Conservation (phyloP, 92 coral and sea anemone genomes). For the Epizoanthus illoricatus region DNA sequence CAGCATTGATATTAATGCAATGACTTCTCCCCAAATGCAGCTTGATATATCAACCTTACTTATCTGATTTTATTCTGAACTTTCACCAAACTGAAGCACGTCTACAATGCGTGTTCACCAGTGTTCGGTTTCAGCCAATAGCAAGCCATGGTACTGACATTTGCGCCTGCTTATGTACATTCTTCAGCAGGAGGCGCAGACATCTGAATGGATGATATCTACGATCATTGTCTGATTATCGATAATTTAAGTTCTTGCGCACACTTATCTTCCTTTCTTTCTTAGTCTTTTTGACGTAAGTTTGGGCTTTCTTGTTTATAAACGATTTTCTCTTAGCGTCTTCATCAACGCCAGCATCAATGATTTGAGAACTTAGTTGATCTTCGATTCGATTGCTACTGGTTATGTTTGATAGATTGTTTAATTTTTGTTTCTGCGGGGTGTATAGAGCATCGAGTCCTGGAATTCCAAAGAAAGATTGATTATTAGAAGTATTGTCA, state of each 20-base stretch:
- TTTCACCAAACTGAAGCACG: neutral
- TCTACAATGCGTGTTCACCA: too few species aligned
- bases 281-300: neutral
- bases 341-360: neutral
- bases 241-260: neutral
- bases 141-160: too few species aligned
- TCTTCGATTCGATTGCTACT: constrained; percentile 3
- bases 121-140: too few species aligned
- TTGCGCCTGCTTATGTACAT: neutral
- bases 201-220: neutral
- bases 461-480: constrained; percentile 20
- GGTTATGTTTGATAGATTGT: neutral
- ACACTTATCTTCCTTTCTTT: neutral
- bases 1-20: neutral
- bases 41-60: neutral
- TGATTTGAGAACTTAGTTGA: constrained; percentile 22
- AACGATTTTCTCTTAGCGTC: neutral
- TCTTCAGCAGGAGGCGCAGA: neutral
- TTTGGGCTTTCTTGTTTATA: neutral
- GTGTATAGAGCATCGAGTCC: constrained; percentile 13
- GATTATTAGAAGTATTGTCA: neutral
- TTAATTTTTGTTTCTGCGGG: neutral
- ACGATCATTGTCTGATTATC: neutral
- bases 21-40: too few species aligned
- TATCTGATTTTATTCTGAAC: neutral